Percentiles rank a stretch among this genome's conserved stretches.
Conservation (phyloP, 2,888 invertebrate genomes). For the Copidosoma aretas region DNA sequence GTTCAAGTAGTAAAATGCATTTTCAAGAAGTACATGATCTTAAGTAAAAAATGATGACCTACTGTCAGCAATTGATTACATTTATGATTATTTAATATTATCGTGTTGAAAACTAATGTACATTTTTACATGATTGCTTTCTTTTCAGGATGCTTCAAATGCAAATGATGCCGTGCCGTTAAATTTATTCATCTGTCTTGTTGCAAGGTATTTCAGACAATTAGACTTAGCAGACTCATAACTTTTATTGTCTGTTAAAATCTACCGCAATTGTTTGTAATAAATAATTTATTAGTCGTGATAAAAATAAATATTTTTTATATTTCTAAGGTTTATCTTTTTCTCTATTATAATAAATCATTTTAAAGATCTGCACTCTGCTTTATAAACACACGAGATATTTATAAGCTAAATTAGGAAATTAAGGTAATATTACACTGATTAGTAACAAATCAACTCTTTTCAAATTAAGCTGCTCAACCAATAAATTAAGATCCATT, state of each 20-base stretch:
- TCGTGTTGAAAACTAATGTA: slow-evolving; percentile 29
- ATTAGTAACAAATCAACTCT: slow-evolving; percentile 35
- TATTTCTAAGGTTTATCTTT: slow-evolving; percentile 28
- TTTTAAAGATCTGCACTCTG: slow-evolving; percentile 24
- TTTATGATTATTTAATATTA: neutral
- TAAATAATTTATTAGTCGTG: slow-evolving; percentile 37
- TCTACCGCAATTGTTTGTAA: slow-evolving; percentile 27
- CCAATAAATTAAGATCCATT: slow-evolving; percentile 56
- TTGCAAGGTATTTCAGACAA: slow-evolving; percentile 78
- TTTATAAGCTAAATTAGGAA: slow-evolving; percentile 35
- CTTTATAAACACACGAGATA: slow-evolving; percentile 25
- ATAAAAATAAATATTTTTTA: slow-evolving; percentile 40
- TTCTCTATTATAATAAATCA: slow-evolving; percentile 26
- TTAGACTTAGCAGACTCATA: slow-evolving; percentile 72
- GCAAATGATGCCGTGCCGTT: slow-evolving; percentile 64
- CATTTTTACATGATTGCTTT: slow-evolving; percentile 12
- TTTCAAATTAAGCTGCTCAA: slow-evolving; percentile 35
- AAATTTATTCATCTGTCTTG: slow-evolving; percentile 78
- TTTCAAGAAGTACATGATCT: slow-evolving; percentile 9
- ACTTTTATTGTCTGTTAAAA: slow-evolving; percentile 39
- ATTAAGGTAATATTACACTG: slow-evolving; percentile 35
- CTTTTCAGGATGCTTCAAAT: slow-evolving; percentile 43
- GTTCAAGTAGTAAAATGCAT: neutral
- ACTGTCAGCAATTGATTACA: slow-evolving; percentile 10
- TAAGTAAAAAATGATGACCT: slow-evolving; percentile 12